Evolutionary conservation across 2,113 vertebrate genomes (phyloP), one percentile per base, ranked within the genome.

Genomic region (Aleadryas rufinucha): DNA sequence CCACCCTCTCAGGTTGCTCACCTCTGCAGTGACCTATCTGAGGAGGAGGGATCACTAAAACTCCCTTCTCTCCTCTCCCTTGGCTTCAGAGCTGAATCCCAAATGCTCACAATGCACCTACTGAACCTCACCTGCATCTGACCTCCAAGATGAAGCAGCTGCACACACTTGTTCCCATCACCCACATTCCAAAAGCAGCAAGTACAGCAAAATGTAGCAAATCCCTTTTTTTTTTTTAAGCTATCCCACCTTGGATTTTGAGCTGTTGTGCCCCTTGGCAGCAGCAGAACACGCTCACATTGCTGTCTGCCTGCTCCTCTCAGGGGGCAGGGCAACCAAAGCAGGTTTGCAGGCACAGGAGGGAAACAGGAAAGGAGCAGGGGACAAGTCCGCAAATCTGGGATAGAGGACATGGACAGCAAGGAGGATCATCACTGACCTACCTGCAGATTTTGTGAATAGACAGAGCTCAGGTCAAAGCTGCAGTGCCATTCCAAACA

Each of bases 381-480:
- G 16, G 22, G 30, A 71, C 10, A 60, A 35, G 7, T 6, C 64
- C 45, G 28, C 28, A 66, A 47, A 23, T 6, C 57, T 45, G 80
- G 63, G 61, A 30, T 0, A 64, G 33, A 87, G 28, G 17, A 44
- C 10, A 59, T 0, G 3, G 47, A 56, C 0, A 50, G 20, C 28
- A 70, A 65, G 56, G 2, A 35, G 39, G 15, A 8, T 78, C 9
- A 1, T 9, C 53, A 41, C 23, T 3, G 2, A 27, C 21, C 35
- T 42, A 24, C 30, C 44, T 33, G 39, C 30, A 52, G 56, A 19
- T 11, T 68, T 22, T 52, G 57, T 41, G 20, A 47, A 31, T 5
- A 50, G 54, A 33, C 30, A 22, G 22, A 76, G 37, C 44, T 49
- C 2, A 1, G 16, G 31, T 49, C 41, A 75, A 44, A 93, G 54